Percentiles rank a stretch among this genome's conserved stretches.
These are phyloP conservation scores for Ginglymostoma cirratum DNA, from an alignment of 2,113 vertebrate species.

Conservation along the genomic window DNA sequence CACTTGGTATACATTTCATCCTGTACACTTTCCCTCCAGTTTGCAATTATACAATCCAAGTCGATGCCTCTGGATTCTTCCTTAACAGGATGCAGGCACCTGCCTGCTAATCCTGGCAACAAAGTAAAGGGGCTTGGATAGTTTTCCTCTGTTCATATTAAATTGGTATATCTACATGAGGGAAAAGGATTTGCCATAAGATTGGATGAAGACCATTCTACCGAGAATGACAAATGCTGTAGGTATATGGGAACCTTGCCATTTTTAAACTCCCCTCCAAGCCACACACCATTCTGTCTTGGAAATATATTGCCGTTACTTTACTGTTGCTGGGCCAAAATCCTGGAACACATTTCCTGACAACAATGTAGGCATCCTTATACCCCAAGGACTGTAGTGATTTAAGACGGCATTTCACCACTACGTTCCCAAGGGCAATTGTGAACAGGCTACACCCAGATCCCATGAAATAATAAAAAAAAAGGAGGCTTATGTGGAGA, in stretches of 20 bases:
- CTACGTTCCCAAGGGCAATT: neutral
- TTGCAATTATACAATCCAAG: neutral
- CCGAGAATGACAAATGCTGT: neutral
- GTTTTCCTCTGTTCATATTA: neutral
- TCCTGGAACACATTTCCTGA: neutral
- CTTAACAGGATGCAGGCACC: neutral
- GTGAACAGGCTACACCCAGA: neutral
- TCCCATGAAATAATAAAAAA: neutral
- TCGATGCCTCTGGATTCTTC: neutral
- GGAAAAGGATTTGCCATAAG: neutral
- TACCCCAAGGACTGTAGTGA: neutral
- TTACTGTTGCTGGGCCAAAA: neutral
- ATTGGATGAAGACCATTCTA: neutral
- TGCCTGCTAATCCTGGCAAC: neutral
- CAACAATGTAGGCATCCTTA: neutral
- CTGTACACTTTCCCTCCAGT: neutral
- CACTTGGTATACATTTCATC: neutral
- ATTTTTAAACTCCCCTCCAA: neutral
- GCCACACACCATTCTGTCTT: neutral
- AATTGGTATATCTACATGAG: neutral
- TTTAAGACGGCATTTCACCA: neutral
- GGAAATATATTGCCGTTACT: neutral
- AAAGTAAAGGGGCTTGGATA: neutral
- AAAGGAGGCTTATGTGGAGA: neutral
- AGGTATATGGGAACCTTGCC: neutral